phyloP scores from a whole-genome alignment of 2,113 vertebrate species.

The Dasypus novemcinctus region DNA sequence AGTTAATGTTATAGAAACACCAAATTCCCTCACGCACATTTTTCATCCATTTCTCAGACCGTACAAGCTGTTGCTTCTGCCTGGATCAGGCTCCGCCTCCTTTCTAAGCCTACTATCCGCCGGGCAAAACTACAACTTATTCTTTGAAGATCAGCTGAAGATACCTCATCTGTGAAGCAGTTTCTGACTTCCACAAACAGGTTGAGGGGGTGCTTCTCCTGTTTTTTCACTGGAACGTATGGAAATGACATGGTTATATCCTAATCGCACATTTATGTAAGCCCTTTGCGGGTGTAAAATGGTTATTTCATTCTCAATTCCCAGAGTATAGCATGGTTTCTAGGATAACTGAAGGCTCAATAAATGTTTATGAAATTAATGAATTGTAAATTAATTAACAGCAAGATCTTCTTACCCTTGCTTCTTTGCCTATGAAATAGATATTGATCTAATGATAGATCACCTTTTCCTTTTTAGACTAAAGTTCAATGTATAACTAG shows the following conservation, averaged over 20 bases:
- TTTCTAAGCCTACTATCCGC: background rate
- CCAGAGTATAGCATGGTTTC: background rate
- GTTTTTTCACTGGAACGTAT: background rate
- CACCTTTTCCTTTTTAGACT: background rate
- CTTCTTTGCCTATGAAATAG: background rate
- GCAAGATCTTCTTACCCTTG: background rate
- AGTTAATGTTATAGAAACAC: background rate
- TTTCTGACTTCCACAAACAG: background rate
- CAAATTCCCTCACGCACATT: background rate
- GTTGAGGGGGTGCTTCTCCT: background rate
- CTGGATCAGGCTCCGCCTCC: background rate
- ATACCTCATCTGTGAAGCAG: background rate
- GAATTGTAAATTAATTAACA: constrained; percentile 18
- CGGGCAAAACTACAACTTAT: background rate
- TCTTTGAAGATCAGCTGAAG: background rate
- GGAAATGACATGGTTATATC: background rate
- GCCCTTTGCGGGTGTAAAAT: background rate
- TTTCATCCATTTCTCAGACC: background rate
- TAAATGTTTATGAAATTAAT: constrained; percentile 11
- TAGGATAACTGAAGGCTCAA: background rate
- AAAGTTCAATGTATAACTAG: background rate
- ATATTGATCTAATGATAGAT: constrained; percentile 1
- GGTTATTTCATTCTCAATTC: background rate
- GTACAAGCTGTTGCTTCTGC: background rate
- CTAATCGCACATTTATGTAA: background rate